phyloP scores from a whole-genome alignment of 2,888 invertebrate species.

The Drosophila buzzatii region DNA sequence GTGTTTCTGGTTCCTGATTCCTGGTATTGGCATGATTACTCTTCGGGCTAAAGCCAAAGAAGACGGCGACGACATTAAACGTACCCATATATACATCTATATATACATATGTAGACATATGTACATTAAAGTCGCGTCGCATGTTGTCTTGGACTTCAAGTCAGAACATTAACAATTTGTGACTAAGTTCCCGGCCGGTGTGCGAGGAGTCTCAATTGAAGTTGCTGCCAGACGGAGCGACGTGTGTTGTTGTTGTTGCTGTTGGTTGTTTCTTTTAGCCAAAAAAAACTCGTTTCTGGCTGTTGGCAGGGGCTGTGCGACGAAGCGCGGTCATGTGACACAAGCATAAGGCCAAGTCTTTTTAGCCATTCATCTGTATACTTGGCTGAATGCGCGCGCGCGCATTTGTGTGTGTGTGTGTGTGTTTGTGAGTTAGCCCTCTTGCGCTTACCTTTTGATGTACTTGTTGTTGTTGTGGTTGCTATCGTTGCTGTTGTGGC shows the following conservation, averaged over 20 bases:
- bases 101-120: conserved; percentile 4
- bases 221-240: conserved; percentile 55
- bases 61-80: conserved; percentile 13
- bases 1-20: conserved; percentile 62
- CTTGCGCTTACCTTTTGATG: conserved; percentile 57
- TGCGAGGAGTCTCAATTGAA: conserved; percentile 41
- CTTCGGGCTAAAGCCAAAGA: conserved; percentile 34
- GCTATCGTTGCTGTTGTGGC: conserved; percentile 22
- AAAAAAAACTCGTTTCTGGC: conserved; percentile 66
- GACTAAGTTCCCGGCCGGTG: conserved; percentile 52
- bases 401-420: background rate
- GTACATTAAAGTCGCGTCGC: conserved; percentile 17
- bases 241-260: conserved; percentile 18
- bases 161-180: conserved; percentile 56
- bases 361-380: conserved; percentile 47
- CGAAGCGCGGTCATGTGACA: conserved; percentile 69
- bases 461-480: conserved; percentile 13
- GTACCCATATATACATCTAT: background rate
- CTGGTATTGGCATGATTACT: conserved; percentile 58
- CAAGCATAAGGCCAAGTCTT: conserved; percentile 52
- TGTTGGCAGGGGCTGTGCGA: conserved; percentile 29
- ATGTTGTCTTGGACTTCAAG: conserved; percentile 13
- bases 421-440: conserved; percentile 37
- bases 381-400: conserved; percentile 3
- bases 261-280: conserved; percentile 48